Evolutionary conservation across 2,113 vertebrate genomes (phyloP), one percentile per base, ranked within the genome.

Genomic region (Corythaixoides concolor): DNA sequence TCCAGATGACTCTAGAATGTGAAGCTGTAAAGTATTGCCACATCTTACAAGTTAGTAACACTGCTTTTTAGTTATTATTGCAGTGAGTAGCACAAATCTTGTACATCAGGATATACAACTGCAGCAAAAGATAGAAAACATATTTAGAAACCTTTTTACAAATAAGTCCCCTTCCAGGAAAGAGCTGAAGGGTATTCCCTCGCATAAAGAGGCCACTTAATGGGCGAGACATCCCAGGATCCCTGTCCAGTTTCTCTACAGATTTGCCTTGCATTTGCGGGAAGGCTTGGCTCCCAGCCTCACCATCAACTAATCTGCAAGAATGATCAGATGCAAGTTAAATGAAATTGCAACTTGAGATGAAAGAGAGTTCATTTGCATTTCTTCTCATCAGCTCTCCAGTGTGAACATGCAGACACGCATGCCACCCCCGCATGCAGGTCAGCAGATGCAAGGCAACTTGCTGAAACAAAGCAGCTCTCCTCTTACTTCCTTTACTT

Each of bases 321-420:
- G 69, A 91, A 87, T 1, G 8, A 95, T 94, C 73, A 92, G 62
- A 88, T 85, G 66, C 69, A 72, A 89, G 53, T 68, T 85, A 93
- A 92, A 85, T 67, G 53, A 67, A 94, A 92, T 81, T 85, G 62
- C 87, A 88, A 85, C 39, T 68, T 53, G 39, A 94, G 91, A 97
- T 95, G 89, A 97, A 91, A 96, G 81, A 26, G 56, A 89, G 62
- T 21, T 93, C 11, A 75, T 97, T 93, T 97, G 66, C 87, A 89
- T 96, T 85, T 85, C 49, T 95, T 53, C 91, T 82, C 3, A 1
- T 28, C 59, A 64, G 93, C 76, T 74, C 73, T 89, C 11, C 0
- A 83, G 92, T 84, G 56, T 0, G 0, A 95, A 84, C 80, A 81
- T 5, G 62, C 53, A 85, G 77, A 87, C 13, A 11, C 0, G 0